Evolutionary conservation across 2,888 invertebrate genomes (phyloP).

Genomic region (Strigamia maritima): DNA sequence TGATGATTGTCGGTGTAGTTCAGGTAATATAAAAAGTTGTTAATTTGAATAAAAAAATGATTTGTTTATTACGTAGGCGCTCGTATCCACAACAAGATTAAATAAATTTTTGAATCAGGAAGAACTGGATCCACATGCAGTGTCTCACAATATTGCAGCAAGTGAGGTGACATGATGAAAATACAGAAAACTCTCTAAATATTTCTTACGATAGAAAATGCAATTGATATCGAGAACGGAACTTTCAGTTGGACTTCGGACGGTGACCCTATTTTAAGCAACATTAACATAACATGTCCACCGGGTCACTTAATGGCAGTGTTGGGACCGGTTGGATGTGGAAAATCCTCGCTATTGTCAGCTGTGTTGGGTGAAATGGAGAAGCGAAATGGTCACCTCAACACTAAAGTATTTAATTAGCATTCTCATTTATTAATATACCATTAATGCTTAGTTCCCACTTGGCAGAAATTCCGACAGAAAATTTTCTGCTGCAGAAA

Average conservation of each 20-base stretch:
- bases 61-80: not conserved
- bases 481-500: too few species aligned
- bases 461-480: too few species aligned
- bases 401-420: constrained; percentile 58
- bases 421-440: too few species aligned
- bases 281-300: constrained; percentile 69
- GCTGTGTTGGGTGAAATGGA: constrained; percentile 89
- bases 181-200: not conserved
- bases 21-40: not conserved
- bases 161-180: not conserved
- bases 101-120: not conserved
- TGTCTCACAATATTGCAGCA: not conserved
- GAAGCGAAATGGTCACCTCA: constrained; percentile 73
- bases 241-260: constrained; percentile 79
- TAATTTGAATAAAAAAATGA: not conserved
- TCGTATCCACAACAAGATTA: not conserved
- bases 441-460: too few species aligned
- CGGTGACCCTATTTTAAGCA: constrained; percentile 64
- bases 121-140: not conserved
- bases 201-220: not conserved
- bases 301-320: constrained; percentile 72
- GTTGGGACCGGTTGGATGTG: constrained; percentile 83
- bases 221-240: constrained; percentile 69
- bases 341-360: constrained; percentile 82
- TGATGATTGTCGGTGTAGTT: not conserved